Conservation (phyloP, 2,113 vertebrate genomes). For the Guaruba guarouba region DNA sequence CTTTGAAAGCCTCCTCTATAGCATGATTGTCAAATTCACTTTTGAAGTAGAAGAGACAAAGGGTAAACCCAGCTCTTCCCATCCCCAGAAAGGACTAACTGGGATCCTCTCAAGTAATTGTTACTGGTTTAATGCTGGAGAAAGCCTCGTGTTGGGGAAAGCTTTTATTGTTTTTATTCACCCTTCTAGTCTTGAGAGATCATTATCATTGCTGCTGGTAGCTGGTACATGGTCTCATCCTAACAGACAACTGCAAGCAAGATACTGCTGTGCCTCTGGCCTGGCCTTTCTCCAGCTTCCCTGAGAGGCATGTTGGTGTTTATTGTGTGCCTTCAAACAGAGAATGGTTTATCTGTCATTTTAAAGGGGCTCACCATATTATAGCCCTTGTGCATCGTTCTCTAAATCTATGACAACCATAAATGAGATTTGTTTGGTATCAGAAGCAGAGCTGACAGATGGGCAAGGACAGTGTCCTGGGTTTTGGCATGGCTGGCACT, state of each 20-base stretch:
- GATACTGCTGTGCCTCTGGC: accelerated
- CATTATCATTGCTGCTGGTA: background rate
- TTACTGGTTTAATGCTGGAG: background rate
- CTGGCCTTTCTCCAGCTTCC: background rate
- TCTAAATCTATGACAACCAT: accelerated
- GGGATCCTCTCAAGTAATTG: background rate
- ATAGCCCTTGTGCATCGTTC: background rate
- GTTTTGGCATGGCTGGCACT: background rate
- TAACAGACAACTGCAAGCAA: background rate
- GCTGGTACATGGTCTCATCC: background rate
- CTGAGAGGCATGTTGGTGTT: background rate
- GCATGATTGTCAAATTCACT: background rate
- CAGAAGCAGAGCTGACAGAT: background rate
- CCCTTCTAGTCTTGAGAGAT: background rate
- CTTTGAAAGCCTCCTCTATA: background rate
- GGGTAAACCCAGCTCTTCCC: background rate
- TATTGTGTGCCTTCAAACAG: background rate
- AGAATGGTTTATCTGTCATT: background rate
- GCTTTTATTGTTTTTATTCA: background rate
- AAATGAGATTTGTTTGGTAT: background rate
- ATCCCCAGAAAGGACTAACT: background rate
- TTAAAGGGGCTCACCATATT: background rate
- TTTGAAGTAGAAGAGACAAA: background rate
- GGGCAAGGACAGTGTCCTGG: background rate
- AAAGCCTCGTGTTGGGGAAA: background rate